Evolutionary conservation across 2,797 vertebrate species (phyloP).

Genomic region (Fundulus diaphanus): DNA sequence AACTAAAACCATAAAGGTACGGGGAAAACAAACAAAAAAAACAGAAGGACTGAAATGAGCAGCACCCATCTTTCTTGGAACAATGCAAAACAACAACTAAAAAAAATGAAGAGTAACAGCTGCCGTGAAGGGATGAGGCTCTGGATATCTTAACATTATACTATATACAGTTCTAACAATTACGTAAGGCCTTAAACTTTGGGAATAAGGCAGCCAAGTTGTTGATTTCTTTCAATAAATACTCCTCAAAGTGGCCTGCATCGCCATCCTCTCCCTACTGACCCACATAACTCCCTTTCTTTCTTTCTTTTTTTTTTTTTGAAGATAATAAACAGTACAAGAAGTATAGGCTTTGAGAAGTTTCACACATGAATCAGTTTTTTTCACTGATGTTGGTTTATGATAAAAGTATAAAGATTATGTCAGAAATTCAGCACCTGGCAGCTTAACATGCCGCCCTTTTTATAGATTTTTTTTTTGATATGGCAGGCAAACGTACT

Average conservation of each 20-base stretch:
- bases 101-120: slow-evolving; percentile 79
- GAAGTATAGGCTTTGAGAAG: slow-evolving; percentile 79
- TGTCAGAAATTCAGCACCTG: slow-evolving; percentile 85
- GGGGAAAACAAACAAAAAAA: background rate
- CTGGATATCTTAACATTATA: slow-evolving; percentile 73
- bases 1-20: too few species aligned
- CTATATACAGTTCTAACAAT: slow-evolving; percentile 79
- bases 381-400: slow-evolving; percentile 73
- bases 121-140: slow-evolving; percentile 80
- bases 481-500: slow-evolving; percentile 80
- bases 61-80: slow-evolving; percentile 39
- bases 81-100: slow-evolving; percentile 67
- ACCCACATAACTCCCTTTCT: slow-evolving; percentile 69
- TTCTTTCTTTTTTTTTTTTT: slow-evolving; percentile 65
- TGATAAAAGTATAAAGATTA: slow-evolving; percentile 80
- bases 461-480: slow-evolving; percentile 72
- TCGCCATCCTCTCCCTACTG: slow-evolving; percentile 64
- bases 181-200: slow-evolving; percentile 81
- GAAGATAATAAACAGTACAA: slow-evolving; percentile 82
- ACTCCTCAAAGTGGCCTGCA: slow-evolving; percentile 73
- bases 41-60: background rate
- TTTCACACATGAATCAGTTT: slow-evolving; percentile 70
- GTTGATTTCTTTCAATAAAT: slow-evolving; percentile 74
- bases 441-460: slow-evolving; percentile 75
- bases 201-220: slow-evolving; percentile 84